Evolutionary conservation across 1,140 invertebrate species (phyloP).

Genomic region (Tribolium castaneum): DNA sequence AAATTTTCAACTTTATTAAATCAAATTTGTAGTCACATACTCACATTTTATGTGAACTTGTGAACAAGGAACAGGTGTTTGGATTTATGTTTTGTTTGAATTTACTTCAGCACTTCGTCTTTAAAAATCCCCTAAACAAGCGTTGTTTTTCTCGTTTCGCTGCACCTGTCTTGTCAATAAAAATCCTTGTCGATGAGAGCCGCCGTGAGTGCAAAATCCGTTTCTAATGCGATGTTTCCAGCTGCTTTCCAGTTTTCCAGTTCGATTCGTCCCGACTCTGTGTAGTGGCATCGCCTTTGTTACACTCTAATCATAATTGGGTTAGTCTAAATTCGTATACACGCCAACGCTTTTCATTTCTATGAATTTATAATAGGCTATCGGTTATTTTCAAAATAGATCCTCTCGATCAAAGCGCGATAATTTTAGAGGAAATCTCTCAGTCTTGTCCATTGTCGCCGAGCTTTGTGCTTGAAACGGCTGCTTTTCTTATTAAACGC

Average conservation of each 20-base stretch:
- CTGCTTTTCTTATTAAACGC: background rate
- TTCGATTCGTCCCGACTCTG: background rate
- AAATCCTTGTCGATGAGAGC: background rate
- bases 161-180: background rate
- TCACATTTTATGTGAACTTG: too few relatives aligned
- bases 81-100: too few relatives aligned
- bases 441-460: background rate
- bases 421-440: background rate
- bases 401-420: background rate
- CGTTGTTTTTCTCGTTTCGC: background rate
- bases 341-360: conserved; percentile 34
- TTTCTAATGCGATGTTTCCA: conserved; percentile 32
- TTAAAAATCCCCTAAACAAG: too few relatives aligned
- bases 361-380: conserved; percentile 18
- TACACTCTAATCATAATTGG: background rate
- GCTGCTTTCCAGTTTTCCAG: conserved; percentile 28
- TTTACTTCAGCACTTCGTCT: too few relatives aligned
- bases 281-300: conserved; percentile 16
- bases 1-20: too few relatives aligned
- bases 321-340: conserved; percentile 26
- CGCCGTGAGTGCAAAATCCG: conserved; percentile 11
- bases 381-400: conserved; percentile 28
- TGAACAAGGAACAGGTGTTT: too few relatives aligned
- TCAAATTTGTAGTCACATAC: too few relatives aligned
- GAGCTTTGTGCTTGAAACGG: background rate